Evolutionary conservation across 2,113 vertebrate species (phyloP).

Genomic region (Turnix velox): DNA sequence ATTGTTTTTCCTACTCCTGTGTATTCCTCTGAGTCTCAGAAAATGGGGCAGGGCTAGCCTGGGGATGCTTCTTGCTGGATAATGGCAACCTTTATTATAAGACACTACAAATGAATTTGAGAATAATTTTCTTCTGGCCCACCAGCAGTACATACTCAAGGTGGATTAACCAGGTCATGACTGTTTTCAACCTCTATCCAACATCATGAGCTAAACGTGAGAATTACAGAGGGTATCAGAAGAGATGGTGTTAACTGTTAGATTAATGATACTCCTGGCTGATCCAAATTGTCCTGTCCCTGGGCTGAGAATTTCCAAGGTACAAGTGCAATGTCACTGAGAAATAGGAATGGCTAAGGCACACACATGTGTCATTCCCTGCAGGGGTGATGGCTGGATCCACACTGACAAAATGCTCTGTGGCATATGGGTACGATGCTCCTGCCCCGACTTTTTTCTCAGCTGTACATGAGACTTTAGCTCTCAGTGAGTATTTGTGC

Average conservation of each 20-base stretch:
- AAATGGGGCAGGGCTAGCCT: background rate
- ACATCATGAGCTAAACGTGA: slow-evolving; percentile 24
- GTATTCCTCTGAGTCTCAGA: slow-evolving; percentile 44
- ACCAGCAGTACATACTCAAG: slow-evolving; percentile 59
- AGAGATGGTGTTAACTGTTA: background rate
- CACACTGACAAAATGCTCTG: background rate
- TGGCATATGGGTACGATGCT: background rate
- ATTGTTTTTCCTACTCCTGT: slow-evolving; percentile 27
- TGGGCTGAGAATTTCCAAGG: background rate
- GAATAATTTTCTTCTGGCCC: slow-evolving; percentile 57
- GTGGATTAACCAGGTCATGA: slow-evolving; percentile 55
- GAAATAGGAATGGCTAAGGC: background rate
- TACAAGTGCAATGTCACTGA: background rate
- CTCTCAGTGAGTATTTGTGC: background rate
- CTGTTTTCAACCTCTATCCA: slow-evolving; percentile 26
- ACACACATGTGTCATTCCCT: background rate
- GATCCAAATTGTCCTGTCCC: background rate
- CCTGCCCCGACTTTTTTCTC: background rate
- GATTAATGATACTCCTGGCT: background rate
- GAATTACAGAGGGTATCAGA: slow-evolving; percentile 19
- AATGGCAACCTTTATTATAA: slow-evolving; percentile 43
- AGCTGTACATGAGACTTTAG: background rate
- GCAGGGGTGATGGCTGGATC: background rate
- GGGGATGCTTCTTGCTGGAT: background rate
- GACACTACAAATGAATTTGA: slow-evolving; percentile 50